These are phyloP conservation scores for Lepidocolaptes lacrymiger DNA, from an alignment of 2,797 vertebrate genomes.

Conservation along the genomic window DNA sequence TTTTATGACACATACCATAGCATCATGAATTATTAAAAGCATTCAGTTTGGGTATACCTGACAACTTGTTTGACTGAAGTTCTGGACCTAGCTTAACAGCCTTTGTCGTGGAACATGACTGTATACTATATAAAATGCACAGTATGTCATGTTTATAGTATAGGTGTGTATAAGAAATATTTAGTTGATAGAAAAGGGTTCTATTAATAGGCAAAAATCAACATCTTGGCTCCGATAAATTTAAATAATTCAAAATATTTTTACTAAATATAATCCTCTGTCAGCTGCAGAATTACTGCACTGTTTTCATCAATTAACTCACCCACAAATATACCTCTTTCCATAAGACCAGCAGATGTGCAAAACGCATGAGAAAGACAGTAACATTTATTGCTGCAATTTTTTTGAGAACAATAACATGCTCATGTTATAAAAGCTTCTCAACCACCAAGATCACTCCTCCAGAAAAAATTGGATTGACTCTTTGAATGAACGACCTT, in stretches of 20 bases:
- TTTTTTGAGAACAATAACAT: background rate
- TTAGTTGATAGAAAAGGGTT: background rate
- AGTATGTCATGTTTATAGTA: background rate
- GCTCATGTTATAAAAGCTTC: background rate
- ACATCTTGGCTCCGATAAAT: background rate
- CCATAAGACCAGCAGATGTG: background rate
- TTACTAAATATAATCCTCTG: background rate
- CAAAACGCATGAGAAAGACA: background rate
- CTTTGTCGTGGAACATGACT: background rate
- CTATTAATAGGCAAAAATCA: slow-evolving; percentile 23
- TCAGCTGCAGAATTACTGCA: background rate
- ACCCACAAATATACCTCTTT: background rate
- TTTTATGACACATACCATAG: background rate
- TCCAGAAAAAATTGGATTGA: background rate
- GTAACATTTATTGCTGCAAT: background rate
- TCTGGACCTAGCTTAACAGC: background rate
- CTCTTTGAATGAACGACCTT: background rate
- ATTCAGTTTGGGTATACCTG: background rate
- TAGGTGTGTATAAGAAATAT: background rate
- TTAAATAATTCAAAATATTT: slow-evolving; percentile 34
- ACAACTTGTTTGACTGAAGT: slow-evolving; percentile 37
- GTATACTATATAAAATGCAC: background rate
- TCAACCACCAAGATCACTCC: background rate
- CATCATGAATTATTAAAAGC: background rate
- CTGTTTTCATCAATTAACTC: background rate